Evolutionary conservation across 2,888 invertebrate species (phyloP).

Genomic region (Tinea pellionella): DNA sequence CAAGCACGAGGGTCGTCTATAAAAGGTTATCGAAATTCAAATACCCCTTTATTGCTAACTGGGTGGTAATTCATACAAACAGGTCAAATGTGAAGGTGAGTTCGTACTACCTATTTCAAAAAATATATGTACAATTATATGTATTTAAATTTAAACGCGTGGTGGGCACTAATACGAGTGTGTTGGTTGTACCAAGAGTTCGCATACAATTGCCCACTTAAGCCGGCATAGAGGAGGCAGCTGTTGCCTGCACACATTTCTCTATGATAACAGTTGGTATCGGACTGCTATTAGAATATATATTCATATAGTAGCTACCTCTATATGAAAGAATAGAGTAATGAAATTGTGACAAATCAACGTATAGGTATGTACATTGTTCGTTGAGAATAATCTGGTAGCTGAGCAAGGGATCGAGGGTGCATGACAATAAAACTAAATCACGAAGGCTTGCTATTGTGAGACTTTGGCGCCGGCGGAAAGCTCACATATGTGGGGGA

Average conservation of each 20-base stretch:
- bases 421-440: conserved; percentile 68
- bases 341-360: conserved; percentile 1
- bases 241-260: too few relatives aligned
- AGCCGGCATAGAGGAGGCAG: too few relatives aligned
- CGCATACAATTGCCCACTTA: too few relatives aligned
- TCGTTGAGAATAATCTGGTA: conserved; percentile 9
- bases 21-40: conserved; percentile 28
- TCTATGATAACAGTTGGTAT: too few relatives aligned
- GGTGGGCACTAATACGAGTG: too few relatives aligned
- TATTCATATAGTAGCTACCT: too few relatives aligned
- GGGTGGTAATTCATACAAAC: conserved; percentile 21
- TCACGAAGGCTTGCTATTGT: conserved; percentile 41
- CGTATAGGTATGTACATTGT: not conserved
- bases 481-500: conserved; percentile 58
- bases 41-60: conserved; percentile 28
- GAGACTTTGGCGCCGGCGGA: conserved; percentile 59
- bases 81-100: conserved; percentile 15
- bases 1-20: conserved; percentile 31
- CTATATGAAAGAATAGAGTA: not conserved
- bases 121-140: not conserved
- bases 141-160: too few relatives aligned
- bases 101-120: not conserved
- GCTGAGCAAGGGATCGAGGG: conserved; percentile 40
- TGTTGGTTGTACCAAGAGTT: too few relatives aligned
- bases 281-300: too few relatives aligned